Conservation (phyloP, 1,140 invertebrate genomes). For the Lineus longissimus region DNA sequence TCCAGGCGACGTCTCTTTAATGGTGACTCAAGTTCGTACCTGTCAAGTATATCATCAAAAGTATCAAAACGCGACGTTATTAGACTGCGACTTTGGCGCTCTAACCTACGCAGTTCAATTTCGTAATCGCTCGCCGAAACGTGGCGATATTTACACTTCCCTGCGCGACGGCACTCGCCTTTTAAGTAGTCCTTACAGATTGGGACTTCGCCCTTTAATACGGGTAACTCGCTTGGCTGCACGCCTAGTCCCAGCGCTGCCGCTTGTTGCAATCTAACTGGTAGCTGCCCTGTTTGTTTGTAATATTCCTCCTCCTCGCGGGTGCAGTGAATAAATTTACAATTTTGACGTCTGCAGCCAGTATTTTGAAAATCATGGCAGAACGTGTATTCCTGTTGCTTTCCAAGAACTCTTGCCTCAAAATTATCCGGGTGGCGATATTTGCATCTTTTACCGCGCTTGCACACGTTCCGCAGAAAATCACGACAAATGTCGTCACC, state of each 20-base stretch:
- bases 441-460: constrained; percentile 74
- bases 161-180: constrained; percentile 65
- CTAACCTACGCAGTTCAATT: constrained; percentile 25
- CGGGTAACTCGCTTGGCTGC: constrained; percentile 26
- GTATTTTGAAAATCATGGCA: constrained; percentile 83
- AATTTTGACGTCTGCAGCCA: constrained; percentile 55
- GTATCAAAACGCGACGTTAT: constrained; percentile 24
- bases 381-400: constrained; percentile 61
- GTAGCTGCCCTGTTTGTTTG: constrained; percentile 52
- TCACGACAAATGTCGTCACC: constrained; percentile 58
- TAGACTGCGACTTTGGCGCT: neutral
- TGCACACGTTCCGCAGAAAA: constrained; percentile 66
- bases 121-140: constrained; percentile 31
- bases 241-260: constrained; percentile 35
- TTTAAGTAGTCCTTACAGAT: constrained; percentile 75
- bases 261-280: constrained; percentile 41
- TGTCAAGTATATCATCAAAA: constrained; percentile 24
- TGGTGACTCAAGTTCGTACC: neutral
- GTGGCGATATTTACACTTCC: constrained; percentile 48
- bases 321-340: constrained; percentile 75
- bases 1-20: constrained; percentile 17
- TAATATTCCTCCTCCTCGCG: constrained; percentile 74
- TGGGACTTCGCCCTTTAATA: constrained; percentile 52
- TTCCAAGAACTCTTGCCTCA: constrained; percentile 30
- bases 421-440: constrained; percentile 41